A percentile compares a stretch with the other conserved stretches of the same genome.
phyloP scores from a whole-genome alignment of 2,888 invertebrate genomes.

The Drosophila siamana region DNA sequence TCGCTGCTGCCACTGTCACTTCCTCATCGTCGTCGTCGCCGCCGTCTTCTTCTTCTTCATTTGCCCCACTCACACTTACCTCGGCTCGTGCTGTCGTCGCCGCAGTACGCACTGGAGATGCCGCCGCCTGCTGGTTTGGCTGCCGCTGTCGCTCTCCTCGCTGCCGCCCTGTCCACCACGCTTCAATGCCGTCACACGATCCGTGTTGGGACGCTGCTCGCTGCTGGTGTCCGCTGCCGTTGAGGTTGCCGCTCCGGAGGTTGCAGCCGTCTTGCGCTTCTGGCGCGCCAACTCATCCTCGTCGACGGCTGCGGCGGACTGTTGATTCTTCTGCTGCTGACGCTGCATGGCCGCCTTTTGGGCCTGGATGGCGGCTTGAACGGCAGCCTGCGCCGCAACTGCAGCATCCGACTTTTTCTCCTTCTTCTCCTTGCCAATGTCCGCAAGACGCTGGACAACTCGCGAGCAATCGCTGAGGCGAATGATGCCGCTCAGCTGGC shows the following conservation, averaged over 20 bases:
- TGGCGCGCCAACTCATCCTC: constrained; percentile 95
- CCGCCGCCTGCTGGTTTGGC: constrained; percentile 84
- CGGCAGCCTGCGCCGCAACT: constrained; percentile 86
- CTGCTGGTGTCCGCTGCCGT: constrained; percentile 82
- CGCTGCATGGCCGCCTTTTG: constrained; percentile 87
- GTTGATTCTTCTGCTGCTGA: constrained; percentile 85
- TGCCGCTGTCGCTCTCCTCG: constrained; percentile 87
- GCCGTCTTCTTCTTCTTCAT: constrained; percentile 68
- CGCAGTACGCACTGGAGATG: constrained; percentile 89
- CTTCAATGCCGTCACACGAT: constrained; percentile 86
- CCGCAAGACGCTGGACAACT: constrained; percentile 95
- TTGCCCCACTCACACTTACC: constrained; percentile 88
- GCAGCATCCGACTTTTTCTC: constrained; percentile 90
- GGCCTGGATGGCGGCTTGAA: constrained; percentile 86
- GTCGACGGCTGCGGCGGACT: constrained; percentile 86
- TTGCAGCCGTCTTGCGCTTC: constrained; percentile 90
- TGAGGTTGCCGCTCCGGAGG: constrained; percentile 85
- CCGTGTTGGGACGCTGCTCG: constrained; percentile 86
- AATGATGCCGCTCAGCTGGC: constrained; percentile 95
- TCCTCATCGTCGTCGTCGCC: not conserved
- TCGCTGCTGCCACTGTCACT: constrained; percentile 57
- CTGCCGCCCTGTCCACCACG: constrained; percentile 82
- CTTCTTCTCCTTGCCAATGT: constrained; percentile 91
- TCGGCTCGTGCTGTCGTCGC: constrained; percentile 91
- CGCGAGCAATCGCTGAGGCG: constrained; percentile 94